phyloP scores from a whole-genome alignment of 2,797 vertebrate genomes.

The Botia kubotai region DNA sequence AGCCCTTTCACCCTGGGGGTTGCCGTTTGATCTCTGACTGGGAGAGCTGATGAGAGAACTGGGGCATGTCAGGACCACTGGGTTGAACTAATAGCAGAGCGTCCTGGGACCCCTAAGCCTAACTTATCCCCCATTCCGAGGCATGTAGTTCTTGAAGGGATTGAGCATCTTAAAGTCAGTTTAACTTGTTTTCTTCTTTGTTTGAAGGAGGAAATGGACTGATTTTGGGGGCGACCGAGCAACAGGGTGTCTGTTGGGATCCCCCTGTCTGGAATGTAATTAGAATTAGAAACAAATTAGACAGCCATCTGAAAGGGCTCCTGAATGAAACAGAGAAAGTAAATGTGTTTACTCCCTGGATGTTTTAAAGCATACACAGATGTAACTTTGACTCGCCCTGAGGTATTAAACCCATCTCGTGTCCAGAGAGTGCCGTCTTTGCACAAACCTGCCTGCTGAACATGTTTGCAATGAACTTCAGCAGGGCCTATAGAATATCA shows the following conservation, averaged over 20 bases:
- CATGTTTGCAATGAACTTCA: slow-evolving; percentile 20
- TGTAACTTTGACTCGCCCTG: background rate
- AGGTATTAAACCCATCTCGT: background rate
- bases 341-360: slow-evolving; percentile 20
- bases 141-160: slow-evolving; percentile 54
- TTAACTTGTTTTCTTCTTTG: slow-evolving; percentile 39
- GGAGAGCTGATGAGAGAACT: slow-evolving; percentile 52
- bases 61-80: slow-evolving; percentile 57
- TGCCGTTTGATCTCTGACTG: slow-evolving; percentile 79
- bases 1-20: slow-evolving; percentile 65
- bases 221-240: slow-evolving; percentile 31
- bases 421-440: background rate
- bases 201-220: slow-evolving; percentile 46
- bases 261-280: slow-evolving; percentile 12
- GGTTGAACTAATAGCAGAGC: slow-evolving; percentile 52
- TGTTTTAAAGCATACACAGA: background rate
- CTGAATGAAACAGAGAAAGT: background rate
- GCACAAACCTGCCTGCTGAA: slow-evolving; percentile 31
- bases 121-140: slow-evolving; percentile 38
- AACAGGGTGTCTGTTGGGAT: slow-evolving; percentile 14
- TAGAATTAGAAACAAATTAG: slow-evolving; percentile 36
- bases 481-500: slow-evolving; percentile 32
- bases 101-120: slow-evolving; percentile 52
- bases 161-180: slow-evolving; percentile 54
- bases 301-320: background rate